These are phyloP conservation scores for Anthopleura sola DNA, from an alignment of 64 coral and sea anemone species.

Conservation along the genomic window DNA sequence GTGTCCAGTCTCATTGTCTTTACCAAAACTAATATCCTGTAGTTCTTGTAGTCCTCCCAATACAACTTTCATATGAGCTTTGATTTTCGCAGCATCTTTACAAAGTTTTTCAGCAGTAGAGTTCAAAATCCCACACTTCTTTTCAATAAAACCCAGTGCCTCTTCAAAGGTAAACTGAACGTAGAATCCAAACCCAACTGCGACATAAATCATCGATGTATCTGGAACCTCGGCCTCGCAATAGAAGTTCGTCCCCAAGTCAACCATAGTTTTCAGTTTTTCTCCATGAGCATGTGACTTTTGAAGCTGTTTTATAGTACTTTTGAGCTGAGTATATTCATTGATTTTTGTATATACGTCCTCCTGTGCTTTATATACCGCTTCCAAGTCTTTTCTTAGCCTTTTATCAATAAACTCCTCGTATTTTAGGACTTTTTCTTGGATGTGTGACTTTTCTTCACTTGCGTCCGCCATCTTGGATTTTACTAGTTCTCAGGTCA, in stretches of 20 bases:
- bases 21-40: conserved; percentile 30
- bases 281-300: conserved; percentile 42
- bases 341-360: conserved; percentile 71
- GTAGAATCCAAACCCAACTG: conserved; percentile 93
- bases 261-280: conserved; percentile 75
- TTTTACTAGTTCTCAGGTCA: not conserved
- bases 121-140: conserved; percentile 74
- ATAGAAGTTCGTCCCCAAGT: conserved; percentile 94
- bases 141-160: conserved; percentile 81
- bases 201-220: conserved; percentile 81
- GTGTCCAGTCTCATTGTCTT: not conserved
- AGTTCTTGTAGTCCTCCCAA: conserved; percentile 86
- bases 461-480: conserved; percentile 77
- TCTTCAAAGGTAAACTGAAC: conserved; percentile 95
- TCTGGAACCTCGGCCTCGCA: conserved; percentile 83
- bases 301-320: conserved; percentile 72
- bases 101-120: conserved; percentile 57
- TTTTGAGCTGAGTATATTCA: conserved; percentile 85
- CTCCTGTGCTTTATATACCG: conserved; percentile 74
- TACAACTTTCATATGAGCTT: conserved; percentile 88
- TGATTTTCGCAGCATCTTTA: conserved; percentile 83
- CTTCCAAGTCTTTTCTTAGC: conserved; percentile 75
- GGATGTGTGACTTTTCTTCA: conserved; percentile 23
- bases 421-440: conserved; percentile 78
- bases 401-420: conserved; percentile 90